These are phyloP conservation scores for Anguilla obscura DNA, from an alignment of 2,797 vertebrate genomes.

Conservation along the genomic window DNA sequence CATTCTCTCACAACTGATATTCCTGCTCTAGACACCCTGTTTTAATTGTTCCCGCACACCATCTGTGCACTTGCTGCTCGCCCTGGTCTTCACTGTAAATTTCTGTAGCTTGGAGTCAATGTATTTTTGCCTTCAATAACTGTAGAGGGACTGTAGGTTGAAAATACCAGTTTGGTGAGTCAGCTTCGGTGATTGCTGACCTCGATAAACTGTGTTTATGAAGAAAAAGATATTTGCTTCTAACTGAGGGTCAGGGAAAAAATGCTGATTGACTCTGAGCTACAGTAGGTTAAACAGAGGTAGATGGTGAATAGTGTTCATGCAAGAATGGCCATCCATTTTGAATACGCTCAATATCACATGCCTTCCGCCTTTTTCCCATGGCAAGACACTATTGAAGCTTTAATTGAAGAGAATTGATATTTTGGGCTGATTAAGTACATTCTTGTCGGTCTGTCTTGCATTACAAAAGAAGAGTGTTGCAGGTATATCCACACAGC, in stretches of 20 bases:
- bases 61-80: too few species aligned
- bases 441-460: conserved; percentile 27
- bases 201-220: too few species aligned
- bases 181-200: too few species aligned
- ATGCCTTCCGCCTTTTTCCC: background rate
- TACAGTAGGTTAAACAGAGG: conserved; percentile 2
- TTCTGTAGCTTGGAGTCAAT: too few species aligned
- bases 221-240: background rate
- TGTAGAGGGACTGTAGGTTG: too few species aligned
- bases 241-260: background rate
- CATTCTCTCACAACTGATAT: too few species aligned
- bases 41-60: too few species aligned
- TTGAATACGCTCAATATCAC: background rate
- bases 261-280: conserved; percentile 15
- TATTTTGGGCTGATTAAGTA: background rate
- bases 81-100: too few species aligned
- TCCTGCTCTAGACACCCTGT: too few species aligned
- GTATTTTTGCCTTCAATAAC: too few species aligned
- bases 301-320: background rate
- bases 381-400: background rate
- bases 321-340: background rate
- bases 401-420: background rate
- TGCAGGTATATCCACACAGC: conserved; percentile 46
- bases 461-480: conserved; percentile 39
- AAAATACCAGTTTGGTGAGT: too few species aligned